Evolutionary conservation across 2,797 vertebrate genomes (phyloP).

Genomic region (Setipinna tenuifilis): DNA sequence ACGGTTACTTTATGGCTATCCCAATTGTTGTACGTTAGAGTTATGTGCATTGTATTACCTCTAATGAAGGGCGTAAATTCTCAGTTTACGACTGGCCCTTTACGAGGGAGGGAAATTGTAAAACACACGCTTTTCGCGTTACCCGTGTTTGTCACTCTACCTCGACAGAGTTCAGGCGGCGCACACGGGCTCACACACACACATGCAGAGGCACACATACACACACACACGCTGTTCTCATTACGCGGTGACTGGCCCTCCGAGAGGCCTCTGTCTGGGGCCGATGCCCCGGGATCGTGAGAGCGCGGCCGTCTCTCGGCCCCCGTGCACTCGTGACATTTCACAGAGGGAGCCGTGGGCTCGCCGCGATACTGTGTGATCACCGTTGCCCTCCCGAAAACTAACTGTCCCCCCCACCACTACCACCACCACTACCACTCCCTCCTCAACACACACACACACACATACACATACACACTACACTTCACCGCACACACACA

Average conservation of each 20-base stretch:
- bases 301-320: conserved; percentile 57
- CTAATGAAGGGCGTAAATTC: conserved; percentile 85
- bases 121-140: conserved; percentile 82
- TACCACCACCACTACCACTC: too few relatives aligned
- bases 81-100: conserved; percentile 77
- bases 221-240: conserved; percentile 69
- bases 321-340: conserved; percentile 71
- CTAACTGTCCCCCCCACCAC: background rate
- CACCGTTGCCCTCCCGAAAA: background rate
- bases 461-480: too few relatives aligned
- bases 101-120: conserved; percentile 77
- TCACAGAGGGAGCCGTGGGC: conserved; percentile 69
- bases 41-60: conserved; percentile 85
- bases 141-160: conserved; percentile 75
- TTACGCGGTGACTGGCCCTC: conserved; percentile 74
- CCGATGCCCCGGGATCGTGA: conserved; percentile 66
- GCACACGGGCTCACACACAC: conserved; percentile 44
- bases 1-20: conserved; percentile 81
- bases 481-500: too few relatives aligned
- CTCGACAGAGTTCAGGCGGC: conserved; percentile 69
- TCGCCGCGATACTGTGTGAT: conserved; percentile 33
- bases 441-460: too few relatives aligned
- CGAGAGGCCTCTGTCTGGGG: conserved; percentile 64
- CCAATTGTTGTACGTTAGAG: conserved; percentile 83
- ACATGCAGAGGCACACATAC: conserved; percentile 54